Percentiles rank a stretch among this genome's conserved stretches.
These are phyloP conservation scores for Patella ulyssiponensis DNA, from an alignment of 2,888 invertebrate species.

Conservation along the genomic window DNA sequence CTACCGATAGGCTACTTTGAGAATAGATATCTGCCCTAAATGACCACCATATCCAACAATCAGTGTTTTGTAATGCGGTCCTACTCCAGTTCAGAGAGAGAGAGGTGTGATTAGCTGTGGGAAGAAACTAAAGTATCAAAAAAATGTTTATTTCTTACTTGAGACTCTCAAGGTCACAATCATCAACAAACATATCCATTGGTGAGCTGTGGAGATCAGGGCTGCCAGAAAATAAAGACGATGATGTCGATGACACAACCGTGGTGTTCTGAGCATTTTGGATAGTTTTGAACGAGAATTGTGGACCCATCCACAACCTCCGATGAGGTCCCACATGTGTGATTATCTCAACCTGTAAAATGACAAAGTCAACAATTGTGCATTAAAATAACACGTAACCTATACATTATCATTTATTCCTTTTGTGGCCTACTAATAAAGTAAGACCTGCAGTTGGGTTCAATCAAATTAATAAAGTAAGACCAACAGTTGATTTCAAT, in stretches of 20 bases:
- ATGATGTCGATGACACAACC: constrained; percentile 70
- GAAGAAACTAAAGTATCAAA: too few species aligned
- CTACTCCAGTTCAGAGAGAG: too few species aligned
- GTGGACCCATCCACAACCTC: constrained; percentile 99
- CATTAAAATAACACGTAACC: too few species aligned
- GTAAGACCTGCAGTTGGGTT: too few species aligned
- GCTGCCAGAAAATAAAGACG: constrained; percentile 71
- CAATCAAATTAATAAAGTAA: too few species aligned
- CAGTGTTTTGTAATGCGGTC: too few species aligned
- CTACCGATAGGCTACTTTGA: too few species aligned
- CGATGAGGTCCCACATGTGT: constrained; percentile 96
- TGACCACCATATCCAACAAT: too few species aligned
- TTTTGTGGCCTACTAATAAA: too few species aligned
- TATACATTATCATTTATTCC: too few species aligned
- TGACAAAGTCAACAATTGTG: neutral
- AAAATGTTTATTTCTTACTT: constrained; percentile 54
- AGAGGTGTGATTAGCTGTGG: neutral
- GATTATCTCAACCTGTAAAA: constrained; percentile 88
- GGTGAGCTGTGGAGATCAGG: constrained; percentile 62
- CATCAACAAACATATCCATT: constrained; percentile 70
- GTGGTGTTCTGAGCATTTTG: constrained; percentile 71
- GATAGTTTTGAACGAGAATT: constrained; percentile 96
- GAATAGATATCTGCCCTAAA: too few species aligned
- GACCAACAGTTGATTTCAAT: too few species aligned
- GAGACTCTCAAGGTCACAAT: constrained; percentile 71